Evolutionary conservation across 1,140 invertebrate species (phyloP), one percentile per base, ranked within the genome.

Genomic region (Phocides pigmalion): DNA sequence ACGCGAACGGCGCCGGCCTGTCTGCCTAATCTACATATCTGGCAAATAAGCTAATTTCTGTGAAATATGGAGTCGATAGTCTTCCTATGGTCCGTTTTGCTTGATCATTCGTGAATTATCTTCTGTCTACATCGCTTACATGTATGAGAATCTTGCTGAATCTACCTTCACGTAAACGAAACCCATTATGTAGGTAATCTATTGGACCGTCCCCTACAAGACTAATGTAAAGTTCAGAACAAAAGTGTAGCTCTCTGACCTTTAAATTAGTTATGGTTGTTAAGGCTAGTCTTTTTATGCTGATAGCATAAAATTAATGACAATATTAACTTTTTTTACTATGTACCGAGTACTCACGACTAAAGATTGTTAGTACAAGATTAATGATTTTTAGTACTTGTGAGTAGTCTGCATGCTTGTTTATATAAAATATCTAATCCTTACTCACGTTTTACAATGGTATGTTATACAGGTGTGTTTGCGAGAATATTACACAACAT

Each of bases 11-110:
- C 81, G 82, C 79, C 84, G 62, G 58, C 53, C 73, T 51, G 84
- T 83, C 86, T 89, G 66, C 16, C 67, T 74, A 66, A 84, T 85
- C 81, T 85, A 81, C 79, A 84, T 89, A 86, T 86, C 76, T 79
- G 71, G 72, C 74, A 87, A 85, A 87, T 86, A 87, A 84, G 79
- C 77, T 84, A 84, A 86, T 88, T 81, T 78, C 72, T 77, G 68
- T 76, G 73, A 86, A 82, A 82, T 84, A 82, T 84, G 70, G 72
- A 76, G 72, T 76, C 75, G 68, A 81, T 78, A 78, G 71, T 68
- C 69, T 82, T 71, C 46, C 61, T 72, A 75, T 73, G 56, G 62
- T 72, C 74, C 70, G 62, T 76, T 79, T 71, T 74, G 71, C 69
- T 76, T 76, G 74, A 80, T 79, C 76, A 78, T 78, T 76, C 64